Base-by-base conservation (phyloP, 1,140 invertebrate genomes). In the Trichogramma pretiosum region DNA sequence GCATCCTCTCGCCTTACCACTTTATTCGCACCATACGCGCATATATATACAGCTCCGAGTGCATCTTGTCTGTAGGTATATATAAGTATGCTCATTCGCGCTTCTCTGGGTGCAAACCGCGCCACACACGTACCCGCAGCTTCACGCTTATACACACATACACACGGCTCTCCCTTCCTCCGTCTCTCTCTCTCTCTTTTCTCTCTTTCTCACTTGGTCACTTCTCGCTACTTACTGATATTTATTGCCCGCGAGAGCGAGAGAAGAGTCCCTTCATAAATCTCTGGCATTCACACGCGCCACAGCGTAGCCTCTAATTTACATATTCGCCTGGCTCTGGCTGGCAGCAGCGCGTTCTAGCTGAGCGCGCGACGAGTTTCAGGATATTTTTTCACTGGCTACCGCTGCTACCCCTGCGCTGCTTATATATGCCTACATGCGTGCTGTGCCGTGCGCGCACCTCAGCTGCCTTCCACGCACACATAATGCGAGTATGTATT, bases 231-330 rank as follows among this genome's bases (percentile, higher is more conserved):
- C 65, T 67, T 67, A 66, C 63, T 65, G 61, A 67, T 67, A 67
- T 67, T 67, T 67, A 65, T 67, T 65, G 55, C 62, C 56, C 53
- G 59, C 62, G 64, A 61, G 65, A 67, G 65, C 63, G 60, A 58
- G 64, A n/a, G n/a, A n/a, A n/a, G n/a, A n/a, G n/a, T n/a, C 48
- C 56, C 55, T 39, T 58, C 59, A 64, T 67, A 67, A 67, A 67
- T 67, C 65, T 65, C 59, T 58, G n/a, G 65, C 61, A 67, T 67
- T 67, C 65, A 67, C 63, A 64, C 62, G 58, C n/a, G n/a, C n/a
- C n/a, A n/a, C n/a, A n/a, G n/a, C n/a, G n/a, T 44, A 59, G 60
- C 62, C 65, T 59, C 63, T 65, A 65, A 67, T 67, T 67, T 67
- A 67, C 65, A 67, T 67, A 67, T 67, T 59, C 40, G 24, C 37